Evolutionary conservation across 2,888 invertebrate genomes (phyloP).

Genomic region (Leptopilina myrica): DNA sequence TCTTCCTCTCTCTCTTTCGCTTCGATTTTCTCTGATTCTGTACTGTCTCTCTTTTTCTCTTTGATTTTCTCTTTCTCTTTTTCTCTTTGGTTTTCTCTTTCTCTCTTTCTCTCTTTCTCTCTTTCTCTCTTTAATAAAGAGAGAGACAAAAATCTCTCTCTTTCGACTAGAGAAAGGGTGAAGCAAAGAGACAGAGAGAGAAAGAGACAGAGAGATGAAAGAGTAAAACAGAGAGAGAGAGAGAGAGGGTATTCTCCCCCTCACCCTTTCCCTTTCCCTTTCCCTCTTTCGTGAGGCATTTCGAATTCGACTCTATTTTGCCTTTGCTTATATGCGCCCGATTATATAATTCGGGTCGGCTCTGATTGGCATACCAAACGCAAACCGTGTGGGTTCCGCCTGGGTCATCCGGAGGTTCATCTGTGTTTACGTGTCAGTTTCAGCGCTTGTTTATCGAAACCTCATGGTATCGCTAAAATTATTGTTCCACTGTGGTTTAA

Average conservation of each 20-base stretch:
- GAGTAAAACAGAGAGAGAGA: too few species aligned
- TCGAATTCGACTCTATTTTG: conserved; percentile 36
- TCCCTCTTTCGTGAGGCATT: conserved; percentile 39
- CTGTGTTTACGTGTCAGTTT: conserved; percentile 36
- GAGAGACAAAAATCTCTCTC: too few species aligned
- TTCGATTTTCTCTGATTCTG: too few species aligned
- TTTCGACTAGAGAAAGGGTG: too few species aligned
- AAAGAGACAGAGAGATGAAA: too few species aligned
- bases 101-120: too few species aligned
- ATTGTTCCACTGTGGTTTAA: conserved; percentile 26
- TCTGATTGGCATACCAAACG: conserved; percentile 40
- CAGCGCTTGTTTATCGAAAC: conserved; percentile 39
- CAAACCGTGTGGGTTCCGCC: conserved; percentile 33
- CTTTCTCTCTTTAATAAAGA: too few species aligned
- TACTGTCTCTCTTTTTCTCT: too few species aligned
- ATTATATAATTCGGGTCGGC: conserved; percentile 14
- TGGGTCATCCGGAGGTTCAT: conserved; percentile 35
- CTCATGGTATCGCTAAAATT: conserved; percentile 38
- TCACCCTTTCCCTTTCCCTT: background rate
- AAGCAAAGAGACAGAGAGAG: too few species aligned
- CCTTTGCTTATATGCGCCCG: conserved; percentile 37
- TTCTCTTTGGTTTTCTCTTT: too few species aligned
- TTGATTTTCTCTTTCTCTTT: too few species aligned
- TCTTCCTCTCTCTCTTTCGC: too few species aligned
- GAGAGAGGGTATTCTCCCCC: conserved; percentile 18